A percentile compares a stretch with the other conserved stretches of the same genome.
phyloP scores from a whole-genome alignment of 2,888 invertebrate genomes.

The Idaea aversata region DNA sequence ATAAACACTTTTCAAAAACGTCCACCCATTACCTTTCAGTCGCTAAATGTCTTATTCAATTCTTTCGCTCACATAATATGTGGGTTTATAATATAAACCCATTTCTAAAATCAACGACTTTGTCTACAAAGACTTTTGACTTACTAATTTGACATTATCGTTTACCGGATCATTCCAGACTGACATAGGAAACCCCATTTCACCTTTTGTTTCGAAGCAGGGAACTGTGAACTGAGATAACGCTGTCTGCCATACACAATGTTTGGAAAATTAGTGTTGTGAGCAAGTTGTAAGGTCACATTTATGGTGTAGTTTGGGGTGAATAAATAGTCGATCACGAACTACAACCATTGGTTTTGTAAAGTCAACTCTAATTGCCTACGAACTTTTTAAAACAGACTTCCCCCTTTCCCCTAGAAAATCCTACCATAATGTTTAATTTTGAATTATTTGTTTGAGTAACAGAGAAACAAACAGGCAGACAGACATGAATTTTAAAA shows the following conservation, averaged over 20 bases:
- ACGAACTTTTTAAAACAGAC: too few relatives aligned
- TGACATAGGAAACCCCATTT: conserved; percentile 37
- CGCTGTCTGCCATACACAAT: conserved; percentile 5
- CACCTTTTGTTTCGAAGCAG: conserved; percentile 41
- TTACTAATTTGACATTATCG: conserved; percentile 11
- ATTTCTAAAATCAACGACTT: neutral
- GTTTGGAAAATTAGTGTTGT: neutral
- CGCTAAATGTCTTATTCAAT: neutral
- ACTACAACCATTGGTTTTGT: too few relatives aligned
- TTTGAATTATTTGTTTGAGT: too few relatives aligned
- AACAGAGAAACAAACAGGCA: too few relatives aligned
- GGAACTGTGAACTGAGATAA: conserved; percentile 31
- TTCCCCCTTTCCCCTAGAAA: too few relatives aligned
- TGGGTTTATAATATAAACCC: too few relatives aligned
- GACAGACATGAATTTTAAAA: too few relatives aligned
- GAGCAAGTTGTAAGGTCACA: conserved; percentile 19
- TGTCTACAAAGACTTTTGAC: conserved; percentile 4
- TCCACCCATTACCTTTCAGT: neutral
- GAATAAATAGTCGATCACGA: too few relatives aligned
- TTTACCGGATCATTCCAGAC: conserved; percentile 38
- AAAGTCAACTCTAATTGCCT: too few relatives aligned
- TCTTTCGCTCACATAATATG: neutral
- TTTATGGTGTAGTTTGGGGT: neutral
- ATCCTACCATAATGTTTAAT: too few relatives aligned
- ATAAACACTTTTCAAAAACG: neutral